These are phyloP conservation scores for Caenorhabditis brenneri DNA, from an alignment of 1,140 invertebrate species.

Conservation along the genomic window DNA sequence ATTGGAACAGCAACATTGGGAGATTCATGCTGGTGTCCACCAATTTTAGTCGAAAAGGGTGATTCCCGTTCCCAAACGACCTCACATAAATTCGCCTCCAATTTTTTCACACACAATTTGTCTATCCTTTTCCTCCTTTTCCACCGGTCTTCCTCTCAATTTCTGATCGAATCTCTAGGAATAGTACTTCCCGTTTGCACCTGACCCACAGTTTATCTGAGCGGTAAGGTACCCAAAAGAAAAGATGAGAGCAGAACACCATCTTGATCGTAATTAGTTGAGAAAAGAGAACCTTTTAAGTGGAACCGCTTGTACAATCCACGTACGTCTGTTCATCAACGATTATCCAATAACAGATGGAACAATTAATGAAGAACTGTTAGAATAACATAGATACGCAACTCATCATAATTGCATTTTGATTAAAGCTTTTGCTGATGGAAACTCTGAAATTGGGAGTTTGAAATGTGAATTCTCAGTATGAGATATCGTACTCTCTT, in stretches of 20 bases:
- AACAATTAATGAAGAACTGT: neutral
- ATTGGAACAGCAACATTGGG: neutral
- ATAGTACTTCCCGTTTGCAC: constrained; percentile 20
- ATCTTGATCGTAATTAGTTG: neutral
- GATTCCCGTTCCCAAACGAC: neutral
- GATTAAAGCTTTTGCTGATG: too few relatives aligned
- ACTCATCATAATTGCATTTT: neutral
- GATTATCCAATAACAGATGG: constrained; percentile 34
- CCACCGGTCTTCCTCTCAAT: neutral
- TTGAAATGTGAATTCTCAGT: too few relatives aligned
- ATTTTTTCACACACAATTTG: constrained; percentile 33
- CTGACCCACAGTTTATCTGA: neutral
- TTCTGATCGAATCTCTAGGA: neutral
- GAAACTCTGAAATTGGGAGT: too few relatives aligned
- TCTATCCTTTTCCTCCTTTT: neutral
- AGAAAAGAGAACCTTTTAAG: neutral
- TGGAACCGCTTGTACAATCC: neutral
- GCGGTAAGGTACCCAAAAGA: neutral
- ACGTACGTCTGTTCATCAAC: neutral
- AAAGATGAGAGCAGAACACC: neutral
- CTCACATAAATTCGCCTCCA: constrained; percentile 2
- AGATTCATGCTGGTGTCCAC: too few relatives aligned
- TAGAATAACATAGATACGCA: neutral
- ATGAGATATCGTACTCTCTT: too few relatives aligned
- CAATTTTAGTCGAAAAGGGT: neutral